A percentile compares a stretch with the other conserved stretches of the same genome.
Evolutionary conservation across 23 tunicate species (phyloP).

Genomic region (Diplosoma virens): DNA sequence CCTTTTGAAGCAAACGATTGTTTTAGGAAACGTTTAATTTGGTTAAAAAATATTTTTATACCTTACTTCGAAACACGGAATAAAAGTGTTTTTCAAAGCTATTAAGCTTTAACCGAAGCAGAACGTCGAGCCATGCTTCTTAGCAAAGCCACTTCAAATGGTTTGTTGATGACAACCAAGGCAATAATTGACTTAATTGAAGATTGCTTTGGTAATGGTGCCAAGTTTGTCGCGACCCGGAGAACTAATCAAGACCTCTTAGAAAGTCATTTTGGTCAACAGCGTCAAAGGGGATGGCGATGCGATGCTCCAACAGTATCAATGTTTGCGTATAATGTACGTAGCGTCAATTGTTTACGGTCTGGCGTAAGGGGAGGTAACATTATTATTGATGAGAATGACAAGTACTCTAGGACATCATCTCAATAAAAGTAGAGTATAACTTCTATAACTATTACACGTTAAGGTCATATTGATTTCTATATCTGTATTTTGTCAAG

Average conservation of each 20-base stretch:
- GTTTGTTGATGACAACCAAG: background rate
- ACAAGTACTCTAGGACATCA: no score
- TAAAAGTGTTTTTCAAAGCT: no score
- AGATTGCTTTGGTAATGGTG: conserved; percentile 12
- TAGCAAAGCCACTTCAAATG: background rate
- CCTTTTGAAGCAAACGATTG: background rate
- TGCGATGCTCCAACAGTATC: conserved; percentile 11
- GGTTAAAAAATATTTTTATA: background rate
- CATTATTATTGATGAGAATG: no score
- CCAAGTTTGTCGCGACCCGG: background rate
- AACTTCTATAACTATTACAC: no score
- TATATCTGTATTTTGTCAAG: no score
- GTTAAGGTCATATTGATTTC: no score
- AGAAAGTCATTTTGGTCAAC: conserved; percentile 9
- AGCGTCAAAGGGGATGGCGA: conserved; percentile 9
- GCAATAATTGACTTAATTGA: background rate
- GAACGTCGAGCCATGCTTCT: background rate
- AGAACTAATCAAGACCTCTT: conserved; percentile 11
- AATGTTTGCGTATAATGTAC: no score
- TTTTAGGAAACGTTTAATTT: no score
- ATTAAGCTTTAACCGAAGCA: background rate
- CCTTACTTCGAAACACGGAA: background rate
- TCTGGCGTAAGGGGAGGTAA: no score
- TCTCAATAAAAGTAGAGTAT: no score
- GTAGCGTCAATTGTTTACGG: no score